phyloP scores from a whole-genome alignment of 2,797 vertebrate species.

The Eupleurogrammus muticus region DNA sequence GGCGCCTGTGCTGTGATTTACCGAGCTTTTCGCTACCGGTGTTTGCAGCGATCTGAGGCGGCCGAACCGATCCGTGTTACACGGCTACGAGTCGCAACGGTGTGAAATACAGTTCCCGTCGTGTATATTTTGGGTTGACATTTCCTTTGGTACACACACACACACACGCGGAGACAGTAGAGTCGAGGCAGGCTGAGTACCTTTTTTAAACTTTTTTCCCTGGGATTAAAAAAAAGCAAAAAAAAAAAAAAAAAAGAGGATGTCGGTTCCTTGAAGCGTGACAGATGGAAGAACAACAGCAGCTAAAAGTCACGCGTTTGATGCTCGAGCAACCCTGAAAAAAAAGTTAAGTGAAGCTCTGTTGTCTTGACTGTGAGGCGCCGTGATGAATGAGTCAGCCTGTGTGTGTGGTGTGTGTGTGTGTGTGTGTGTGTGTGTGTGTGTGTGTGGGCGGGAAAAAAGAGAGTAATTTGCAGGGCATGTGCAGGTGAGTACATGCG shows the following conservation, averaged over 20 bases:
- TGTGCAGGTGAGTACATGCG: slow-evolving; percentile 45
- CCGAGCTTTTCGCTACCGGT: slow-evolving; percentile 50
- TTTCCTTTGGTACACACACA: slow-evolving; percentile 61
- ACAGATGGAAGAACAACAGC: slow-evolving; percentile 76
- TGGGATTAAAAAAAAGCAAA: slow-evolving; percentile 65
- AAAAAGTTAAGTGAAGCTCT: slow-evolving; percentile 77
- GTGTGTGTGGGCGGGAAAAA: slow-evolving; percentile 14
- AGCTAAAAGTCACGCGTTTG: slow-evolving; percentile 76
- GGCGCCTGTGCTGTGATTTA: slow-evolving; percentile 57
- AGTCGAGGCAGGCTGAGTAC: slow-evolving; percentile 61
- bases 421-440: slow-evolving; percentile 5
- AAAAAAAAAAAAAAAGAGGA: slow-evolving; percentile 47
- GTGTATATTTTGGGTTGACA: slow-evolving; percentile 63
- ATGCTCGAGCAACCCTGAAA: slow-evolving; percentile 76
- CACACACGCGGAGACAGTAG: too few relatives aligned
- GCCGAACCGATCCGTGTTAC: slow-evolving; percentile 50
- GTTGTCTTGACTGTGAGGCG: slow-evolving; percentile 71
- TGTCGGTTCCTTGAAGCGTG: slow-evolving; percentile 72
- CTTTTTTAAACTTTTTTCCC: slow-evolving; percentile 64
- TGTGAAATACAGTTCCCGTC: slow-evolving; percentile 52
- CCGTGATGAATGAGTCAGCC: slow-evolving; percentile 71
- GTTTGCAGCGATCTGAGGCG: slow-evolving; percentile 56
- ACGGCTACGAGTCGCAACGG: slow-evolving; percentile 54
- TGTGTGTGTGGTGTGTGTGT: too few relatives aligned
- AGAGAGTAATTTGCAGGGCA: slow-evolving; percentile 48